phyloP scores from a whole-genome alignment of 2,888 invertebrate species.

The Pseudococcus longispinus region DNA sequence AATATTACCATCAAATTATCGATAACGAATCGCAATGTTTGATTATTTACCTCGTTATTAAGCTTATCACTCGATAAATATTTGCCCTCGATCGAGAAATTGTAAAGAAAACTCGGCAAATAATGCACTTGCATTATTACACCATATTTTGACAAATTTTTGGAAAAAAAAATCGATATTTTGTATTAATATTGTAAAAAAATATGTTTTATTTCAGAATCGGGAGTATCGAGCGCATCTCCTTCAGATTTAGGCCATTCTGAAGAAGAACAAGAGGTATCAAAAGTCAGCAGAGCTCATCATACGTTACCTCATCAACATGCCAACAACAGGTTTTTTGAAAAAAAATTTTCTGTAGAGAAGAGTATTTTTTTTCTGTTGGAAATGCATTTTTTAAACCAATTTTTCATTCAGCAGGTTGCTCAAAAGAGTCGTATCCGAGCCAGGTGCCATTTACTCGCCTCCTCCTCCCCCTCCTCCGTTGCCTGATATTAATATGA shows the following conservation, averaged over 20 bases:
- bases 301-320: conserved; percentile 58
- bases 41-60: background rate
- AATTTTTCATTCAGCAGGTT: conserved; percentile 60
- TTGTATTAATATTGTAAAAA: background rate
- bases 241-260: conserved; percentile 63
- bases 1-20: background rate
- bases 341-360: conserved; percentile 53
- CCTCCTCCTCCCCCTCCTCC: conserved; percentile 77
- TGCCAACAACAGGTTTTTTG: conserved; percentile 59
- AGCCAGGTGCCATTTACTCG: conserved; percentile 66
- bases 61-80: conserved; percentile 13
- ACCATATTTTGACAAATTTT: background rate
- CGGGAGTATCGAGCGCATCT: conserved; percentile 63
- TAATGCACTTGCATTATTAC: background rate
- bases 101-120: background rate
- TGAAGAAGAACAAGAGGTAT: conserved; percentile 60
- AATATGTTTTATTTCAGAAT: conserved; percentile 60
- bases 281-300: conserved; percentile 56
- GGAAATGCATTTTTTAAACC: background rate
- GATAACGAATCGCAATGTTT: background rate
- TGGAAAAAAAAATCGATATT: background rate
- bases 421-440: conserved; percentile 69
- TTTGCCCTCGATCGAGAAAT: background rate
- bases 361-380: too few relatives aligned
- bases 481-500: conserved; percentile 62